Conservation (phyloP, 2,888 invertebrate genomes). For the Megaustenia siamemsis region DNA sequence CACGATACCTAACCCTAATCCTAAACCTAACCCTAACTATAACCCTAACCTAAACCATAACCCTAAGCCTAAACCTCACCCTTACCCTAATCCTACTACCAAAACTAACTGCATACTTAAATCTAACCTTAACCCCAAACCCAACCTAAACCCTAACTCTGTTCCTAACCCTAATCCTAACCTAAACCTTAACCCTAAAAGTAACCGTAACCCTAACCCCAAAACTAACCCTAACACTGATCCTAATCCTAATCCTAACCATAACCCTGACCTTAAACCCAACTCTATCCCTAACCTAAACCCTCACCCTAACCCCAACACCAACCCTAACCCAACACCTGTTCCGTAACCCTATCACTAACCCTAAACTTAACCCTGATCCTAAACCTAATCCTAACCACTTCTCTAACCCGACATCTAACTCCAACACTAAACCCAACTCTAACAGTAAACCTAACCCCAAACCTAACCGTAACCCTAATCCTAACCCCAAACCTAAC, state of each 20-base stretch:
- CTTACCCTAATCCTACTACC: neutral
- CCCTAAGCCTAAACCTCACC: slow-evolving; percentile 26
- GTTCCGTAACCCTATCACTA: neutral
- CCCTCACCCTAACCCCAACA: neutral
- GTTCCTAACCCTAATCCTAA: slow-evolving; percentile 9
- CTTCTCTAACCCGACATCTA: neutral
- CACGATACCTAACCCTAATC: neutral
- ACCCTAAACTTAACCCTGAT: neutral
- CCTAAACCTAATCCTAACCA: neutral
- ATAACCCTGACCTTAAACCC: neutral
- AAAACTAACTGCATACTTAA: neutral
- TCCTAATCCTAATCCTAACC: neutral
- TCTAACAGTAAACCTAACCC: too few species aligned
- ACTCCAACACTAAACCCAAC: neutral
- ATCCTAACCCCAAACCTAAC: too few species aligned
- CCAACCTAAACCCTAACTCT: neutral
- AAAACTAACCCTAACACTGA: neutral
- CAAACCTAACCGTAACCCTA: too few species aligned
- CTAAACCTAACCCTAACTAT: slow-evolving; percentile 26
- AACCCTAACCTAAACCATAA: slow-evolving; percentile 31
- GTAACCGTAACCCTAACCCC: neutral
- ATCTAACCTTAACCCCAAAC: slow-evolving; percentile 1
- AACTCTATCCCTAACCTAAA: neutral
- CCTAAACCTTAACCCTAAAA: slow-evolving; percentile 2
- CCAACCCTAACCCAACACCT: neutral